Evolutionary conservation across 2,888 invertebrate genomes (phyloP).

Genomic region (Ametastegia equiseti): DNA sequence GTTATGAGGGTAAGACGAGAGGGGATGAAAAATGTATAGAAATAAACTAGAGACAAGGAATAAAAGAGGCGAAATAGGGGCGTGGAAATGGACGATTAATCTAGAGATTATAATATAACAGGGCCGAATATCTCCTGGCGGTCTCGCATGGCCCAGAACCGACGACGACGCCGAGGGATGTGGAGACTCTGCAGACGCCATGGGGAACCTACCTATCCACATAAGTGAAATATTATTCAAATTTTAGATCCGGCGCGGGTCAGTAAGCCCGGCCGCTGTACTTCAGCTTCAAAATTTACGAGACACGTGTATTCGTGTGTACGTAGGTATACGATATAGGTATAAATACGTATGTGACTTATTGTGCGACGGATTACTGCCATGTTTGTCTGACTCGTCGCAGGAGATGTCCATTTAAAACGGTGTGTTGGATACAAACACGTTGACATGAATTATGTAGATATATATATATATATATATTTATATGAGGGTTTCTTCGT

Average conservation of each 20-base stretch:
- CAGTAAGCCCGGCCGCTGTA: conserved; percentile 1
- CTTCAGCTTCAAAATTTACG: conserved; percentile 19
- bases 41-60: conserved; percentile 30
- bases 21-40: conserved; percentile 26
- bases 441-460: not conserved
- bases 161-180: not conserved
- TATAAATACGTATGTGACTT: not conserved
- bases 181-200: conserved; percentile 13
- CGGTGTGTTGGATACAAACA: not conserved
- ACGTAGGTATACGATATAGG: not conserved
- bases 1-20: not conserved
- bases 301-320: not conserved
- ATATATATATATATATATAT: no score
- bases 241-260: conserved; percentile 51
- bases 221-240: conserved; percentile 59
- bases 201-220: conserved; percentile 42
- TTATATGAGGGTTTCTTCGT: no score
- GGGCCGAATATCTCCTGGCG: not conserved
- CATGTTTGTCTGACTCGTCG: not conserved
- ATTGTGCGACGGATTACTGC: not conserved
- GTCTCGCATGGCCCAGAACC: not conserved
- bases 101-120: conserved; percentile 52
- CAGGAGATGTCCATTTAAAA: not conserved
- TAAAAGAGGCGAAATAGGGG: conserved; percentile 25
- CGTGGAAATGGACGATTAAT: conserved; percentile 53